Percentiles rank a stretch among this genome's conserved stretches.
Evolutionary conservation across 2,888 invertebrate genomes (phyloP).

Genomic region (Biston betularia): DNA sequence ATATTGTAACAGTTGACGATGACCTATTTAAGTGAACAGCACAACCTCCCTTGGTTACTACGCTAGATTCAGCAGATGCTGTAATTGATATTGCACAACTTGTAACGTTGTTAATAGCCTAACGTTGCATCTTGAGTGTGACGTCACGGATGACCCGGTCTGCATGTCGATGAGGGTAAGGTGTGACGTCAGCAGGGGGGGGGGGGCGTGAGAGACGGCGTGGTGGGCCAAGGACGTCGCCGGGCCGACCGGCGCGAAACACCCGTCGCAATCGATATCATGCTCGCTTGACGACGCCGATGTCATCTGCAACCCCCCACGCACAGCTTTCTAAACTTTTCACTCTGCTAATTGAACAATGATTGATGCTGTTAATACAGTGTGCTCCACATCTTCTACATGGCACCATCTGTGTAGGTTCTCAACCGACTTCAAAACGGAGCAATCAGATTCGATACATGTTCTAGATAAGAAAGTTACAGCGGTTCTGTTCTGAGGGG

Average conservation of each 20-base stretch:
- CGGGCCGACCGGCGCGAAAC: slow-evolving; percentile 82
- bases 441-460: no score
- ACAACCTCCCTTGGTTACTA: not conserved
- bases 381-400: slow-evolving; percentile 13
- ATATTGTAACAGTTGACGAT: no score
- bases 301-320: slow-evolving; percentile 55
- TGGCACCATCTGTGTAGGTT: not conserved
- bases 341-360: slow-evolving; percentile 18
- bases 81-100: not conserved
- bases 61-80: not conserved
- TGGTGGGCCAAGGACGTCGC: slow-evolving; percentile 84
- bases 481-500: no score
- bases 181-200: slow-evolving; percentile 75
- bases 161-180: slow-evolving; percentile 68
- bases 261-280: slow-evolving; percentile 77
- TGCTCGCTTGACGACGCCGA: slow-evolving; percentile 60
- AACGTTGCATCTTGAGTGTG: slow-evolving; percentile 56
- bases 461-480: no score
- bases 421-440: not conserved
- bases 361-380: slow-evolving; percentile 12
- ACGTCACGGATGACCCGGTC: slow-evolving; percentile 75
- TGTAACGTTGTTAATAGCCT: slow-evolving; percentile 38
- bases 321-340: slow-evolving; percentile 30
- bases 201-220: slow-evolving; percentile 63
- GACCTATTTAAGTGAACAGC: no score